A percentile compares a stretch with the other conserved stretches of the same genome.
Evolutionary conservation across 2,888 invertebrate genomes (phyloP).

Genomic region (Catonia carolina): DNA sequence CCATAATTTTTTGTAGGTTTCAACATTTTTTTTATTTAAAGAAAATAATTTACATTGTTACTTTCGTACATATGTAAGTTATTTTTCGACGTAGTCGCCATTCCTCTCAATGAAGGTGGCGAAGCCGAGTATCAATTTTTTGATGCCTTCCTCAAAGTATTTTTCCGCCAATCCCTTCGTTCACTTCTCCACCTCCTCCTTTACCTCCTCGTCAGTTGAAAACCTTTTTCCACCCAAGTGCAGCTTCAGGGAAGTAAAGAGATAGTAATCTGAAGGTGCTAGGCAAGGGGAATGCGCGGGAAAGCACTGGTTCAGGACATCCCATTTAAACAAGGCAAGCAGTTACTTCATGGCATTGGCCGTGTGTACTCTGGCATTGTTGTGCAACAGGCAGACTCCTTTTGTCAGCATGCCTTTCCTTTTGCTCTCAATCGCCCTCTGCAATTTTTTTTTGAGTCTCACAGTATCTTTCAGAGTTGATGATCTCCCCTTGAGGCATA

Average conservation of each 20-base stretch:
- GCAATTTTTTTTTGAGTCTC: too few species aligned
- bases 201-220: too few species aligned
- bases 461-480: too few species aligned
- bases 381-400: conserved; percentile 23
- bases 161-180: too few species aligned
- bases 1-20: too few species aligned
- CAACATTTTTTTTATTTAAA: too few species aligned
- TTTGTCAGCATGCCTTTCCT: too few species aligned
- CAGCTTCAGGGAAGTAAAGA: conserved; percentile 3
- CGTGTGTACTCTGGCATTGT: conserved; percentile 22
- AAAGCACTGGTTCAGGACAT: not conserved
- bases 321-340: not conserved
- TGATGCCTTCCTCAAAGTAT: not conserved
- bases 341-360: conserved; percentile 1
- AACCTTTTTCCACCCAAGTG: too few species aligned
- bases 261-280: conserved; percentile 2
- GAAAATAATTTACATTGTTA: not conserved
- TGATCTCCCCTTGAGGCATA: too few species aligned
- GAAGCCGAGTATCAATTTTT: not conserved
- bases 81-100: not conserved
- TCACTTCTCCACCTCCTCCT: too few species aligned
- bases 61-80: not conserved
- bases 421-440: too few species aligned
- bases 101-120: not conserved
- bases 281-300: not conserved